Evolutionary conservation across 1,140 invertebrate species (phyloP).

Genomic region (Drosophila guanche): DNA sequence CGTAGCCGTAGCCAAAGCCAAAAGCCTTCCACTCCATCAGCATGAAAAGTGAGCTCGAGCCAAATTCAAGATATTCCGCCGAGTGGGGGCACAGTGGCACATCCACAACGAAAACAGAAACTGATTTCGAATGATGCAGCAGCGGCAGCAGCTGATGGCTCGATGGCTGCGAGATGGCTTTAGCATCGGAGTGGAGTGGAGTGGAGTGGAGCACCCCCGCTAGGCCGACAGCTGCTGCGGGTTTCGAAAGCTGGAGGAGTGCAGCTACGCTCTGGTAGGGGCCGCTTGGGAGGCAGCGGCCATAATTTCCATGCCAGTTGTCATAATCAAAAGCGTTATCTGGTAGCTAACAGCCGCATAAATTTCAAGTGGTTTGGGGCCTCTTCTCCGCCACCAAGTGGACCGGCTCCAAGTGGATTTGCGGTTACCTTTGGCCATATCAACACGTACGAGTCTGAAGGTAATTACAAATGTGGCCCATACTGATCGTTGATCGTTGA

Average conservation of each 20-base stretch:
- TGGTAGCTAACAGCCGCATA: constrained; percentile 79
- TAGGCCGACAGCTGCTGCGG: constrained; percentile 48
- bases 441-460: constrained; percentile 51
- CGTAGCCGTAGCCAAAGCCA: constrained; percentile 46
- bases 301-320: constrained; percentile 61
- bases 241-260: constrained; percentile 32
- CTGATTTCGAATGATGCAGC: constrained; percentile 52
- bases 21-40: constrained; percentile 73
- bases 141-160: constrained; percentile 21
- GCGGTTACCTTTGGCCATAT: constrained; percentile 69
- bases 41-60: constrained; percentile 70
- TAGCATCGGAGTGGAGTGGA: constrained; percentile 15
- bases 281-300: constrained; percentile 37
- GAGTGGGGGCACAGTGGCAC: constrained; percentile 60
- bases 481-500: constrained; percentile 2
- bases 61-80: constrained; percentile 53
- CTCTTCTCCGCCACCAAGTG: constrained; percentile 46
- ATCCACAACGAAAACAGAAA: constrained; percentile 48
- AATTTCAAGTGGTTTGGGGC: constrained; percentile 69
- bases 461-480: constrained; percentile 50
- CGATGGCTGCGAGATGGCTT: constrained; percentile 39
- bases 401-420: constrained; percentile 72
- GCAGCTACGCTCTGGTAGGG: not conserved
- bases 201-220: constrained; percentile 37
- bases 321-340: constrained; percentile 81